phyloP scores from a whole-genome alignment of 2,797 vertebrate genomes.

The Tokudaia tokunoshimensis region DNA sequence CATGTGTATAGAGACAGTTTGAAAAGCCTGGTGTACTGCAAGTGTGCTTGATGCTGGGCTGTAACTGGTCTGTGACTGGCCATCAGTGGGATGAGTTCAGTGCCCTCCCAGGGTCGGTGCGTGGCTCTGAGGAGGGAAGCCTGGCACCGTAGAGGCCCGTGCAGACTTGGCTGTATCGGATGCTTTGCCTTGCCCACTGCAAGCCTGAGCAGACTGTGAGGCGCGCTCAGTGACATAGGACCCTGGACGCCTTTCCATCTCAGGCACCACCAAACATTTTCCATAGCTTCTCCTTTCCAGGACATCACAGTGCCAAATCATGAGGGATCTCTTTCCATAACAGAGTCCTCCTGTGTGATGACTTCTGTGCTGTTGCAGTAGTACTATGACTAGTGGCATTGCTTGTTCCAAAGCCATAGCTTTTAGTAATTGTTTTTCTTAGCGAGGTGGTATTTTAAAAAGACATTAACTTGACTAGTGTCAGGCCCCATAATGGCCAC shows the following conservation, averaged over 20 bases:
- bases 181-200: neutral
- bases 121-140: neutral
- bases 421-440: neutral
- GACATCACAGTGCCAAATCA: neutral
- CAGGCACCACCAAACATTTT: neutral
- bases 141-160: neutral
- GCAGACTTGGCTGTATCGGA: neutral
- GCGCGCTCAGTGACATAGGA: neutral
- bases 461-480: constrained; percentile 15
- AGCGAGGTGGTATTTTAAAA: neutral
- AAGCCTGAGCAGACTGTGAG: neutral
- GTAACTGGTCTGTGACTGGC: too few species aligned
- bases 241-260: neutral
- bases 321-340: neutral
- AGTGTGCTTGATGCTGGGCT: neutral
- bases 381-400: neutral
- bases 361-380: neutral
- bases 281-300: neutral
- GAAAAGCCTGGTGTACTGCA: neutral
- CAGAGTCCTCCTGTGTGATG: neutral
- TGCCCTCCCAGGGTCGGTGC: neutral
- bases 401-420: neutral
- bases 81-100: neutral
- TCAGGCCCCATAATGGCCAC: neutral
- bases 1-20: neutral